A percentile compares a stretch with the other conserved stretches of the same genome.
Evolutionary conservation across 2,797 vertebrate genomes (phyloP).

Genomic region (Hipposideros larvatus): DNA sequence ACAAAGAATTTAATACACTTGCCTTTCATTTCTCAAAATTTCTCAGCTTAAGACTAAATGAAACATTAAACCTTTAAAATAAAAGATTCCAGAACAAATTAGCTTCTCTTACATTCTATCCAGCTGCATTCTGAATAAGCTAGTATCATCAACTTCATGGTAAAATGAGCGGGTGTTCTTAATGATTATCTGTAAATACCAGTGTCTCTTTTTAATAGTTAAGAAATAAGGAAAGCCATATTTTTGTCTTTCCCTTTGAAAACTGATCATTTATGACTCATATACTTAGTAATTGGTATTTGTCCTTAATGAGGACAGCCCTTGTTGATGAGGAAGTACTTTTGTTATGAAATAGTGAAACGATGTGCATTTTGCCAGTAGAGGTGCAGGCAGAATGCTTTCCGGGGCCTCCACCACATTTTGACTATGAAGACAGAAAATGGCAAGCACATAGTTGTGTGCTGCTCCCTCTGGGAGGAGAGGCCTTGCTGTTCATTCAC

Average conservation of each 20-base stretch:
- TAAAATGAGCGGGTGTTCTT: slow-evolving; percentile 2
- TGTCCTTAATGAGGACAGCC: not conserved
- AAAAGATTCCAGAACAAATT: not conserved
- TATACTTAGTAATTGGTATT: not conserved
- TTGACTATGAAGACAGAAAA: not conserved
- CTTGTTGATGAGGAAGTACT: not conserved
- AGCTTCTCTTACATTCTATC: not conserved
- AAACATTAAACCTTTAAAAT: not conserved
- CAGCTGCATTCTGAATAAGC: not conserved
- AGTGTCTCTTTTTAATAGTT: not conserved
- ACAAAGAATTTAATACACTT: not conserved
- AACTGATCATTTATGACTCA: not conserved
- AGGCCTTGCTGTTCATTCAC: not conserved
- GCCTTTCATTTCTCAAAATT: not conserved
- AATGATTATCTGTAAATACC: not conserved
- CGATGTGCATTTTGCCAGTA: not conserved
- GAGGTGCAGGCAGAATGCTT: not conserved
- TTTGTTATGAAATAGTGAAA: not conserved
- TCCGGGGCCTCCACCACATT: not conserved
- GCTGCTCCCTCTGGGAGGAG: not conserved
- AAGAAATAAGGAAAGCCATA: slow-evolving; percentile 16
- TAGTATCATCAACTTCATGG: not conserved
- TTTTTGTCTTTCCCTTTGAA: not conserved
- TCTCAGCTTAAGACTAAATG: not conserved
- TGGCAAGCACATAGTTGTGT: rapidly evolving